phyloP scores from a whole-genome alignment of 2,113 vertebrate genomes.

The Spea multiplicata region DNA sequence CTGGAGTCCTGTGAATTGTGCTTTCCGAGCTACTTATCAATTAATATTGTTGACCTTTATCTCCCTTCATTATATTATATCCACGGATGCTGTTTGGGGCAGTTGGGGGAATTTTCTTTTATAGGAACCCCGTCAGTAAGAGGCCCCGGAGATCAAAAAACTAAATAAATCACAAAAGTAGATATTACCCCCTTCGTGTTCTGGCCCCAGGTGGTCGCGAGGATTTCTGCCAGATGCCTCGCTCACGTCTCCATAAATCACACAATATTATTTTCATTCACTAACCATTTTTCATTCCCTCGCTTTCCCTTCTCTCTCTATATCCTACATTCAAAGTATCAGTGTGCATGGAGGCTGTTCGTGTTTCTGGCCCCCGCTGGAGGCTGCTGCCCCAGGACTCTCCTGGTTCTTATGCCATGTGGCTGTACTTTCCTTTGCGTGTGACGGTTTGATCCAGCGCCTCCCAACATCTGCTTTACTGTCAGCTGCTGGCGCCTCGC shows the following conservation, averaged over 20 bases:
- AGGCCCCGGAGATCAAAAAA: too few relatives aligned
- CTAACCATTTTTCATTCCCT: neutral
- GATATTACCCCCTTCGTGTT: too few relatives aligned
- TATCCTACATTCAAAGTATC: neutral
- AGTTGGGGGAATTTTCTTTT: too few relatives aligned
- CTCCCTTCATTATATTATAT: neutral
- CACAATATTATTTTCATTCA: neutral
- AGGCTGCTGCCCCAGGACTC: neutral
- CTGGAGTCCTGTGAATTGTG: too few relatives aligned
- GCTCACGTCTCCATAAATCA: neutral
- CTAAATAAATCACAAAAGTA: too few relatives aligned
- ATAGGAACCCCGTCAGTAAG: too few relatives aligned
- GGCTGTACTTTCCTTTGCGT: slow-evolving; percentile 71
- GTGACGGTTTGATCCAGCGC: slow-evolving; percentile 70
- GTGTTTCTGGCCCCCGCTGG: too few relatives aligned
- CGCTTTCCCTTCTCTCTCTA: slow-evolving; percentile 24
- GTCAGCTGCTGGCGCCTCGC: slow-evolving; percentile 75
- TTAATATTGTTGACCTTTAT: neutral
- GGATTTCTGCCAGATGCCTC: too few relatives aligned
- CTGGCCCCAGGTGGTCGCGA: too few relatives aligned
- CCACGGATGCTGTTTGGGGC: too few relatives aligned
- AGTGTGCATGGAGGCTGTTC: too few relatives aligned
- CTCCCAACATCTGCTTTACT: slow-evolving; percentile 78
- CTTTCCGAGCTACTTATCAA: neutral
- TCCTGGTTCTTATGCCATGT: slow-evolving; percentile 63